A percentile compares a stretch with the other conserved stretches of the same genome.
Evolutionary conservation across 2,888 invertebrate genomes (phyloP).

Genomic region (Galerucella pusilla): DNA sequence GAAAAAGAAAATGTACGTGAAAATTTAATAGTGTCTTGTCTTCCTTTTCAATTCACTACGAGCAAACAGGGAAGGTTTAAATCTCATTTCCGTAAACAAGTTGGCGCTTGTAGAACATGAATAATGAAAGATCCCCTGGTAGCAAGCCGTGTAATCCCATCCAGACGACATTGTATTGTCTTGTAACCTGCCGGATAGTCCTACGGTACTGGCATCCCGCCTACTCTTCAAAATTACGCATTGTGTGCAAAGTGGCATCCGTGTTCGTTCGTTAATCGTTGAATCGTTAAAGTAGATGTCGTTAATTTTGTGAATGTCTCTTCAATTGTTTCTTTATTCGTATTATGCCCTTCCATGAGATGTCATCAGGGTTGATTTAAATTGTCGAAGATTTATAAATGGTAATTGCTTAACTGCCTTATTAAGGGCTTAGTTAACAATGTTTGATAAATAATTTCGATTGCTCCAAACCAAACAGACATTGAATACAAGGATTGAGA

Average conservation of each 20-base stretch:
- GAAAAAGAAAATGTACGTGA: neutral
- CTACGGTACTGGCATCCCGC: conserved; percentile 35
- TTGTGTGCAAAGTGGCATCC: conserved; percentile 62
- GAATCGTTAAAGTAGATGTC: conserved; percentile 60
- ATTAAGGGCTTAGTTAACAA: too few relatives aligned
- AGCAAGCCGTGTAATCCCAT: conserved; percentile 37
- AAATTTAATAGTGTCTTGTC: neutral
- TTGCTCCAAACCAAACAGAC: too few relatives aligned
- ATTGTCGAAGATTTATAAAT: conserved; percentile 16
- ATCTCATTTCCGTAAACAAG: conserved; percentile 46
- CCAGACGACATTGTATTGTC: conserved; percentile 39
- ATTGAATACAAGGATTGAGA: too few relatives aligned
- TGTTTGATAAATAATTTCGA: too few relatives aligned
- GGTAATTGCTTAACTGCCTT: neutral
- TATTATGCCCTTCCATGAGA: conserved; percentile 20
- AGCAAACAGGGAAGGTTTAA: conserved; percentile 44
- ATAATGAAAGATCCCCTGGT: conserved; percentile 47
- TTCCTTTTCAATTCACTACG: neutral
- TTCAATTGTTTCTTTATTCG: conserved; percentile 30
- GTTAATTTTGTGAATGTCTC: conserved; percentile 59
- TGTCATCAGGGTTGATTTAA: conserved; percentile 9
- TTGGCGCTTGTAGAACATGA: conserved; percentile 46
- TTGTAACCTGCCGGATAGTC: conserved; percentile 40
- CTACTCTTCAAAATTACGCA: conserved; percentile 54
- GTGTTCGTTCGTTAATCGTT: conserved; percentile 55